These are phyloP conservation scores for Zaprionus camerounensis DNA, from an alignment of 1,140 invertebrate genomes.

Conservation along the genomic window DNA sequence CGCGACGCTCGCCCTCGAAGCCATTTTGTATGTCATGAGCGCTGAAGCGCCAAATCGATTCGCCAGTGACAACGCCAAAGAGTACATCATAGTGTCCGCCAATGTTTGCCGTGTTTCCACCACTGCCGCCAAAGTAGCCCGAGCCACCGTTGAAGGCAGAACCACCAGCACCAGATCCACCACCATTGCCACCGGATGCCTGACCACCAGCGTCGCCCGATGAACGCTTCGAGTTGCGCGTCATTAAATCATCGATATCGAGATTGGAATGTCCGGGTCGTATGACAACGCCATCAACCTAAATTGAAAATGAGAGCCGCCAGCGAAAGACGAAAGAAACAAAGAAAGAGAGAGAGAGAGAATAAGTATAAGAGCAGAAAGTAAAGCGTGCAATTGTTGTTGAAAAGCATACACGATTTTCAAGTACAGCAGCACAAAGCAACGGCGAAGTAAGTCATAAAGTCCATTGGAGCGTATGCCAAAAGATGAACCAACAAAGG, in stretches of 20 bases:
- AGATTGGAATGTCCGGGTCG: slow-evolving; percentile 85
- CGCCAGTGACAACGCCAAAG: slow-evolving; percentile 93
- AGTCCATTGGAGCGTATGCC: slow-evolving; percentile 52
- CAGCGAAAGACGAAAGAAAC: slow-evolving; percentile 22
- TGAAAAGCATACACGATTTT: slow-evolving; percentile 8
- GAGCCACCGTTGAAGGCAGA: slow-evolving; percentile 55
- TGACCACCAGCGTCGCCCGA: slow-evolving; percentile 65
- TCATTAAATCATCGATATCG: slow-evolving; percentile 87
- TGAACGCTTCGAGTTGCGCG: slow-evolving; percentile 80
- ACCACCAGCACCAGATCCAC: slow-evolving; percentile 43
- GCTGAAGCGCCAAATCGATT: slow-evolving; percentile 92
- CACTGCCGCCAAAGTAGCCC: slow-evolving; percentile 57
- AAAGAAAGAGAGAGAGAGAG: slow-evolving; percentile 17
- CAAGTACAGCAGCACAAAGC: slow-evolving; percentile 17
- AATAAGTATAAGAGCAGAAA: slow-evolving; percentile 14
- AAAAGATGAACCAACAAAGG: slow-evolving; percentile 28
- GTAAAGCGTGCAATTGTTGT: slow-evolving; percentile 18
- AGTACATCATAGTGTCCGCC: slow-evolving; percentile 89
- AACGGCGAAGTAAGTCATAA: slow-evolving; percentile 69
- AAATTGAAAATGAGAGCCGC: slow-evolving; percentile 73
- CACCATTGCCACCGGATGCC: slow-evolving; percentile 50
- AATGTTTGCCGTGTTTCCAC: slow-evolving; percentile 48
- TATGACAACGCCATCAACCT: slow-evolving; percentile 85
- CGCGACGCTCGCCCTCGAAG: slow-evolving; percentile 94
- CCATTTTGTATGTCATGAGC: slow-evolving; percentile 93